Base-by-base conservation (phyloP, 2,888 invertebrate genomes). In the Mesorhabditis spiculigera region DNA sequence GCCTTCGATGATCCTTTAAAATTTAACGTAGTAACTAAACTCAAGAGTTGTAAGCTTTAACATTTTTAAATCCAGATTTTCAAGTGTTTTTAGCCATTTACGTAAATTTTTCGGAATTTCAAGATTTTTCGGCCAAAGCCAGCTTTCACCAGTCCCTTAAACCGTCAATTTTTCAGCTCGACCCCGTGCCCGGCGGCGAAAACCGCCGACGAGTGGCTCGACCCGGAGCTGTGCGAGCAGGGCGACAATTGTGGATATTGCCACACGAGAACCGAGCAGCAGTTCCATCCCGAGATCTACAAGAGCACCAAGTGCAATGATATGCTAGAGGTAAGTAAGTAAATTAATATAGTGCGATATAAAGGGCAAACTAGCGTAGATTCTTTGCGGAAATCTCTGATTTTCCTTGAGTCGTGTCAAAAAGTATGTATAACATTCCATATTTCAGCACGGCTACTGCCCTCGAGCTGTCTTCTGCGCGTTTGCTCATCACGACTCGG, bases 281-380 rank as follows among this genome's bases (percentile, higher is more conserved):
- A 98, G 89, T 98, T 98, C 90, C 97, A 98, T 89, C 97, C 97
- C 0, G 97, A 98, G 90, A 98, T 98, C 83, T 98, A 98, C 89
- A 98, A 98, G 89, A 95, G 95, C 80, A 96, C 97, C 81, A 96
- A 96, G 89, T 98, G 98, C 89, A 96, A 97, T 88, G 98, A 98
- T 87, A 96, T 98, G 85, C 94, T 96, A 88, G 80, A 80, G 75
- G 79, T 78, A 66, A 16, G 67, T 10, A 43, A 41, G 0, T 45
- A 28, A 63, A 63, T n/a, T 63, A 63, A 8, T 28, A 3, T 3
- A 3, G 16, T 3, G 10, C n/a, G 58, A n/a, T 2, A 10, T n/a
- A 16, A 16, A 63, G 8, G 13, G n/a, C n/a, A 58, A 10, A 58
- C 10, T 3, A 58, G 10, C 58, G 3, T 3, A 58, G n/a, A 58